A percentile compares a stretch with the other conserved stretches of the same genome.
These are phyloP conservation scores for Rachycentron canadum DNA, from an alignment of 2,797 vertebrate species.

Conservation along the genomic window DNA sequence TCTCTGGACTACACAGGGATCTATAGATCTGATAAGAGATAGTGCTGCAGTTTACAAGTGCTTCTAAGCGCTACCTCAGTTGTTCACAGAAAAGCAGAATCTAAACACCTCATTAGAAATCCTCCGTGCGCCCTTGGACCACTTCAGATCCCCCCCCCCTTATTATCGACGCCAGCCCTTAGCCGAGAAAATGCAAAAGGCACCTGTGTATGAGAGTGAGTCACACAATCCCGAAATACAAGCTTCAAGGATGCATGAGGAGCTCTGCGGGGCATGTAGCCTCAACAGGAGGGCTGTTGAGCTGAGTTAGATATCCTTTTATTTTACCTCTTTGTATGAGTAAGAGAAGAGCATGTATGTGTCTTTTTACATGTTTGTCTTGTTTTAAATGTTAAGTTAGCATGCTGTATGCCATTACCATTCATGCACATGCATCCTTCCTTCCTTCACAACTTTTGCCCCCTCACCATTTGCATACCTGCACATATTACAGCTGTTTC, in stretches of 20 bases:
- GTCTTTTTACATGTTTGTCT: constrained; percentile 24
- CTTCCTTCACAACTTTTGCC: not conserved
- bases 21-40: constrained; percentile 74
- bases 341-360: constrained; percentile 16
- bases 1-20: constrained; percentile 47
- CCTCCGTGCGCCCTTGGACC: constrained; percentile 58
- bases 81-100: constrained; percentile 40
- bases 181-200: constrained; percentile 55
- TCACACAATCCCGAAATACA: constrained; percentile 69
- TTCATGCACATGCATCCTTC: constrained; percentile 3
- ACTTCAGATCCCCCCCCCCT: constrained; percentile 61
- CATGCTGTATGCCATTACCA: constrained; percentile 9
- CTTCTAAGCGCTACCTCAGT: constrained; percentile 29
- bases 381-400: constrained; percentile 22
- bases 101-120: constrained; percentile 65
- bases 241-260: constrained; percentile 45
- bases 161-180: constrained; percentile 60
- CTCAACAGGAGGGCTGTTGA: constrained; percentile 51
- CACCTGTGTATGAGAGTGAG: constrained; percentile 63
- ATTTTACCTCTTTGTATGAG: constrained; percentile 33
- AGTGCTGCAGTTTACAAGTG: constrained; percentile 52
- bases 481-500: not conserved
- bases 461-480: constrained; percentile 30
- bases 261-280: constrained; percentile 51
- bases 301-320: constrained; percentile 46